These are phyloP conservation scores for Drosophila heteroneura DNA, from an alignment of 2,888 invertebrate genomes.

Conservation along the genomic window DNA sequence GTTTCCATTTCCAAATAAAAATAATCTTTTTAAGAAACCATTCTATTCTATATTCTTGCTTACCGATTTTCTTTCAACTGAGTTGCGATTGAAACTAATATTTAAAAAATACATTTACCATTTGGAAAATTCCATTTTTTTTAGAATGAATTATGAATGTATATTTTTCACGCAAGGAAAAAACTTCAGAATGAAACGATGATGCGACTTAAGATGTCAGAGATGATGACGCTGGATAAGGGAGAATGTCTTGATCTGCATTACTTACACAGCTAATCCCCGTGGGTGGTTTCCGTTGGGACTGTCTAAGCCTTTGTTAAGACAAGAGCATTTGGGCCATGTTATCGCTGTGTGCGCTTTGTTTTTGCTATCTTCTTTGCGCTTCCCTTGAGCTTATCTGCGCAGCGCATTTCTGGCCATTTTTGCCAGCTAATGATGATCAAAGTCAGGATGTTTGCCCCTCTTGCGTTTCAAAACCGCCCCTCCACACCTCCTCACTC, in stretches of 20 bases:
- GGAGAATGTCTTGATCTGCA: conserved; percentile 58
- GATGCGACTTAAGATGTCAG: conserved; percentile 42
- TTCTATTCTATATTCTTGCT: background rate
- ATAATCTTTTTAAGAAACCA: background rate
- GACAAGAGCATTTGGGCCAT: conserved; percentile 14
- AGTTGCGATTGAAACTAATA: background rate
- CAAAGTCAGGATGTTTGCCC: conserved; percentile 55
- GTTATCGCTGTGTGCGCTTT: conserved; percentile 24
- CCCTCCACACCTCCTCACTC: background rate
- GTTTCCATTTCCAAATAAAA: background rate
- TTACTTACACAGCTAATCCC: conserved; percentile 57
- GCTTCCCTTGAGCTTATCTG: conserved; percentile 55
- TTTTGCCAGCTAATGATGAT: conserved; percentile 73
- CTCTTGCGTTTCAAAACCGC: conserved; percentile 1
- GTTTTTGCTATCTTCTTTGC: conserved; percentile 11
- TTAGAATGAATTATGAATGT: background rate
- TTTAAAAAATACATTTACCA: background rate
- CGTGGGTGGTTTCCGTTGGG: conserved; percentile 24
- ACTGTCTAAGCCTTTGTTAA: conserved; percentile 53
- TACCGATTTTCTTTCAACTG: background rate
- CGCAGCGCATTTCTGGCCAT: conserved; percentile 52
- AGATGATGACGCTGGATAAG: conserved; percentile 3
- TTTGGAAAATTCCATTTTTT: background rate
- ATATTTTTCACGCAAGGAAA: background rate
- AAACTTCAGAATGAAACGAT: conserved; percentile 20